A percentile compares a stretch with the other conserved stretches of the same genome.
phyloP scores from a whole-genome alignment of 2,113 vertebrate species.

The Protobothrops mucrosquamatus region DNA sequence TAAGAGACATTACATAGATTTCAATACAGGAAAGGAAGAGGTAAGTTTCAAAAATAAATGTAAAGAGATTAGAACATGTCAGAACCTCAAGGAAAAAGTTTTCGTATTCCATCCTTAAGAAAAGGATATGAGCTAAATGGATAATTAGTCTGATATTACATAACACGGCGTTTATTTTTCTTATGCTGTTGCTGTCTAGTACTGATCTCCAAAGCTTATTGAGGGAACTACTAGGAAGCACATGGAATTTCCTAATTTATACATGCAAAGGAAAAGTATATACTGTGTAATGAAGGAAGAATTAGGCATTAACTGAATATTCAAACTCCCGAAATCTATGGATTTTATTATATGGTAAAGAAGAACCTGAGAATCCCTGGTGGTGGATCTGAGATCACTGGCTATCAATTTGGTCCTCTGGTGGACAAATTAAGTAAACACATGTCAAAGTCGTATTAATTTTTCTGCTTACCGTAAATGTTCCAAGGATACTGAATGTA shows the following conservation, averaged over 20 bases:
- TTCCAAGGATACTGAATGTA: not conserved
- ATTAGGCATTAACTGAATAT: not conserved
- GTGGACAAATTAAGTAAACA: constrained; percentile 24
- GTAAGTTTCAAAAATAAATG: not conserved
- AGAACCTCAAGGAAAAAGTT: not conserved
- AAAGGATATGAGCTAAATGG: not conserved
- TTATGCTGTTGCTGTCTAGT: not conserved
- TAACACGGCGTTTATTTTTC: not conserved
- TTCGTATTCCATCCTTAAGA: not conserved
- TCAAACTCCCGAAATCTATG: not conserved
- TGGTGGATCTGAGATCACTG: not conserved
- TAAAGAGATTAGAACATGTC: not conserved
- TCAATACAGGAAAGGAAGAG: not conserved
- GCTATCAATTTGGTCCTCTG: constrained; percentile 45
- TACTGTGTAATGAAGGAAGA: not conserved
- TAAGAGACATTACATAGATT: not conserved
- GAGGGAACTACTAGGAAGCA: not conserved
- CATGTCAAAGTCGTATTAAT: not conserved
- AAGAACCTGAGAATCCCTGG: constrained; percentile 29
- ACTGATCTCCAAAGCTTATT: not conserved
- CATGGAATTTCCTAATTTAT: not conserved
- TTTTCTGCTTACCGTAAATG: not conserved
- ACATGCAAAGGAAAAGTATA: not conserved
- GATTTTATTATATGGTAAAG: not conserved
- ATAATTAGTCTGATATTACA: not conserved